Conservation (phyloP, 1,140 invertebrate genomes). For the Trichogramma pretiosum region DNA sequence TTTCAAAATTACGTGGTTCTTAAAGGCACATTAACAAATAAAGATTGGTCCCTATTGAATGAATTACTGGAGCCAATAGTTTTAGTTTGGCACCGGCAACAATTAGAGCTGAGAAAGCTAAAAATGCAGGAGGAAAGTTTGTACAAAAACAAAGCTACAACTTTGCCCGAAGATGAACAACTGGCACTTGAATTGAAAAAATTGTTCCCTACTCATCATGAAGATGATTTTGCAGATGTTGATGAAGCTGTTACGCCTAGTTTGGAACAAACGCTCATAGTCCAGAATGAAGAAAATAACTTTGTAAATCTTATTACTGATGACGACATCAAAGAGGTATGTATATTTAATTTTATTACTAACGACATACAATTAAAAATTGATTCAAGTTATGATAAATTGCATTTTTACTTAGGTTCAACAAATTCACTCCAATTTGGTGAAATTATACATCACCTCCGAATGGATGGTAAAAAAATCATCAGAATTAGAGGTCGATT, state of each 20-base stretch:
- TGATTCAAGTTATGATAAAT: background rate
- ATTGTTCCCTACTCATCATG: constrained; percentile 67
- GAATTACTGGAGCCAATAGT: constrained; percentile 54
- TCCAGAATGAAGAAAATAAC: background rate
- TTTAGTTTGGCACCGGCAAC: constrained; percentile 65
- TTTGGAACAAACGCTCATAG: constrained; percentile 28
- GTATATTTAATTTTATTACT: no score
- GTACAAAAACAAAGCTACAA: no score
- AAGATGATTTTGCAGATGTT: constrained; percentile 62
- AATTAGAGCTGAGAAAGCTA: constrained; percentile 57
- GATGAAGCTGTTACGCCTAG: constrained; percentile 26
- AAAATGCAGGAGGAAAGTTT: constrained; percentile 68
- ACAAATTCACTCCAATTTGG: constrained; percentile 53
- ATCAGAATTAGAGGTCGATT: constrained; percentile 38
- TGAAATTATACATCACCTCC: constrained; percentile 47
- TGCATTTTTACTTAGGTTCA: constrained; percentile 36
- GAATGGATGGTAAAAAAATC: constrained; percentile 48
- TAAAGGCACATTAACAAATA: constrained; percentile 41
- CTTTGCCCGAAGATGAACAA: constrained; percentile 68
- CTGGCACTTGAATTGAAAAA: constrained; percentile 59
- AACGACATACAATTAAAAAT: background rate
- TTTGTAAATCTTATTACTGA: constrained; percentile 41
- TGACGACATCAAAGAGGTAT: constrained; percentile 47
- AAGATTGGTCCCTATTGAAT: constrained; percentile 45
- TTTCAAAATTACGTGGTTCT: constrained; percentile 50